These are phyloP conservation scores for Oxyura jamaicensis DNA, from an alignment of 2,113 vertebrate genomes.

Conservation along the genomic window DNA sequence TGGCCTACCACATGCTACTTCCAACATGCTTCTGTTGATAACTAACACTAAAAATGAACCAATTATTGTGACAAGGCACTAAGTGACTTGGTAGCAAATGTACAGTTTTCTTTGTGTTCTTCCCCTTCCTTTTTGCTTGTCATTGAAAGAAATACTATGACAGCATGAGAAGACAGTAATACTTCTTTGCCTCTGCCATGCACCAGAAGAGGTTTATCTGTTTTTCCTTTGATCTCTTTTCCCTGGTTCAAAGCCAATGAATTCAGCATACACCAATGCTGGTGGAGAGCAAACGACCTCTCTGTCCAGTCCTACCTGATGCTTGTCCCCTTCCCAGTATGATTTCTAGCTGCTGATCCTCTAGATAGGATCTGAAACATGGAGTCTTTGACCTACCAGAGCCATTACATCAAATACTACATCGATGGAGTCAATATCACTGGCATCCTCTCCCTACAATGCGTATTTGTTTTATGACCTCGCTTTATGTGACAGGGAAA, in stretches of 20 bases:
- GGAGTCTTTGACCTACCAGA: not conserved
- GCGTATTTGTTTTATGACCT: not conserved
- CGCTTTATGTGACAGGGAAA: not conserved
- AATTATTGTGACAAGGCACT: fast-evolving
- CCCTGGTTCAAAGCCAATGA: not conserved
- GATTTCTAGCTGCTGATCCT: not conserved
- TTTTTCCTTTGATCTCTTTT: not conserved
- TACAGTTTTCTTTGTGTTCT: not conserved
- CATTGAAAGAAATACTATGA: not conserved
- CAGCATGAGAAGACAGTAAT: not conserved
- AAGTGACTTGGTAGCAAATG: not conserved
- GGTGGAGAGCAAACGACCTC: not conserved
- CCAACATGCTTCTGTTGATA: not conserved
- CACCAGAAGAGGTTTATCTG: not conserved
- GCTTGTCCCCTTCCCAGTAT: fast-evolving
- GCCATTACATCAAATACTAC: not conserved
- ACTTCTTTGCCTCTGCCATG: fast-evolving
- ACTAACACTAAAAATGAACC: not conserved
- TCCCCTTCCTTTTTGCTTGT: not conserved
- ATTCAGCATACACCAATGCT: fast-evolving
- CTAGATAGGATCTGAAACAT: not conserved
- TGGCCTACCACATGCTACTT: not conserved
- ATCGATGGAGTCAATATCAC: not conserved
- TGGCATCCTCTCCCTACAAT: not conserved
- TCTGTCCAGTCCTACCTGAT: fast-evolving